Evolutionary conservation across 92 coral and sea anemone species (phyloP), one percentile per base, ranked within the genome.

Genomic region (Palythoa heliodiscus): DNA sequence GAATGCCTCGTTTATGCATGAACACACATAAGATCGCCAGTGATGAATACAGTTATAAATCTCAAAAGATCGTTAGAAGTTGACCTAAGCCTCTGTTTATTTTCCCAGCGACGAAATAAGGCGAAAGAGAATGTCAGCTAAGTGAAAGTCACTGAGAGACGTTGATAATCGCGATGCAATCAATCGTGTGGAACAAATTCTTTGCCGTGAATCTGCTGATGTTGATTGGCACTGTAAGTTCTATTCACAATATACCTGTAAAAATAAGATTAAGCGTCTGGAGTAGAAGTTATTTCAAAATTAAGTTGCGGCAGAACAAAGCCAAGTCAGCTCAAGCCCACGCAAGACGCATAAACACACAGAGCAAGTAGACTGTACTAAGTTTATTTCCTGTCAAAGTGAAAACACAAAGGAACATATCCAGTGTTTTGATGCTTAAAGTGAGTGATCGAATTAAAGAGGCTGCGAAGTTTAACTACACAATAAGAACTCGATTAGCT

Each of bases 21-120:
- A 52, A 52, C 55, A 52, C 55, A 11, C 55, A 52, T 5, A 5
- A 52, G 55, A 52, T 52, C 55, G 55, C 55, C 11, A 52, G 11
- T 52, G 11, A 52, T 52, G 11, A 52, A 52, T 52, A 52, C 55
- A 75, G 85, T 83, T n/a, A n/a, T n/a, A n/a, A n/a, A n/a, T n/a
- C n/a, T n/a, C n/a, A n/a, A n/a, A n/a, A n/a, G n/a, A n/a, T 55
- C 88, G 63, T 67, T 71, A 77, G 89, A 76, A 75, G 85, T 88
- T 54, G 58, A 75, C 58, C 58, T 66, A 29, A 60, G 53, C 43
- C 77, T 67, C 35, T 73, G 84, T 47, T 74, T 66, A 37, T 88
- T 83, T 52, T 88, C 78, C 40, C 87, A 70, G 83, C 82, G 68
- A 61, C 75, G 79, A 23, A 71, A 81, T 73, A 87, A 87, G 60